These are phyloP conservation scores for Potamarius usumacintae DNA, from an alignment of 2,113 vertebrate genomes.

Conservation along the genomic window DNA sequence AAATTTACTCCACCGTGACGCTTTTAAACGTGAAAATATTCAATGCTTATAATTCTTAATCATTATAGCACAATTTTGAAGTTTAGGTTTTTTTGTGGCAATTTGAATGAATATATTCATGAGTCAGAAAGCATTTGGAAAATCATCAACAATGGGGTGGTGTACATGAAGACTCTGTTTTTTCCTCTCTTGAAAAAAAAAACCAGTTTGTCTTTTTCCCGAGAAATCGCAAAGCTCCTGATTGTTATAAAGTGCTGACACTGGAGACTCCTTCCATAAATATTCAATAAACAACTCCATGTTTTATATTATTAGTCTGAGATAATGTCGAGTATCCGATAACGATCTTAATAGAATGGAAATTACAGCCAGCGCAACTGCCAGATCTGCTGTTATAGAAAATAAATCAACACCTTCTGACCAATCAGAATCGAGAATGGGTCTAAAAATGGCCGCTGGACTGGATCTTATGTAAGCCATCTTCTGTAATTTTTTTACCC, in stretches of 20 bases:
- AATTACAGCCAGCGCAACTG: not conserved
- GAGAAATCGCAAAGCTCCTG: not conserved
- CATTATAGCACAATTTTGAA: not conserved
- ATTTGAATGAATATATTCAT: not conserved
- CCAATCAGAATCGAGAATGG: not conserved
- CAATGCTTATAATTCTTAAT: too few species aligned
- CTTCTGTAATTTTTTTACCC: not conserved
- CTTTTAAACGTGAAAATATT: not conserved
- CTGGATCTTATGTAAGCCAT: not conserved
- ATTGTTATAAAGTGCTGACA: not conserved
- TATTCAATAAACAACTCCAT: not conserved
- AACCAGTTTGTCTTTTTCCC: not conserved
- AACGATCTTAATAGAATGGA: not conserved
- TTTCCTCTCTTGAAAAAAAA: not conserved
- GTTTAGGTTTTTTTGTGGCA: not conserved
- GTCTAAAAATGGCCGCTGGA: not conserved
- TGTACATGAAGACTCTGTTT: not conserved
- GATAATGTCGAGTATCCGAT: not conserved
- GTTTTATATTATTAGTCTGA: not conserved
- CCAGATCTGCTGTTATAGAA: not conserved
- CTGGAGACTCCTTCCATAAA: not conserved
- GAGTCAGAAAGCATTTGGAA: not conserved
- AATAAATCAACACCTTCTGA: not conserved
- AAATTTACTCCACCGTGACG: too few species aligned
- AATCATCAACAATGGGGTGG: not conserved